A percentile compares a stretch with the other conserved stretches of the same genome.
phyloP scores from a whole-genome alignment of 2,797 vertebrate species.

The Botia almorhae region DNA sequence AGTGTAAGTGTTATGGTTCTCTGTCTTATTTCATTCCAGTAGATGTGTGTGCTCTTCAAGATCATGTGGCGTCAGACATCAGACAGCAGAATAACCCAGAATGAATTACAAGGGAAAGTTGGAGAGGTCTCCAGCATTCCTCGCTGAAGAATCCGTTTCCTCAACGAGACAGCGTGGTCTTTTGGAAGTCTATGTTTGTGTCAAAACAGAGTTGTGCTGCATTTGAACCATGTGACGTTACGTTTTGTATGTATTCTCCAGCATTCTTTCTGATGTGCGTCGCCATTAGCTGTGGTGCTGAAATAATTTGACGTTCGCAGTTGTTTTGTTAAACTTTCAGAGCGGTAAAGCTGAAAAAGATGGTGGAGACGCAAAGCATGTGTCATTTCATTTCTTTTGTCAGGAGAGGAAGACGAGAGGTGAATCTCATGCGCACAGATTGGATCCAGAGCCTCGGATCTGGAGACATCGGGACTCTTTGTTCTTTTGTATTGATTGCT shows the following conservation, averaged over 20 bases:
- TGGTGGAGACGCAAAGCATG: constrained; percentile 65
- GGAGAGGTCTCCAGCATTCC: constrained; percentile 8
- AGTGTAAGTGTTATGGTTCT: constrained; percentile 8
- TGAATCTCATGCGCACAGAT: constrained; percentile 47
- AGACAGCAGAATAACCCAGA: not conserved
- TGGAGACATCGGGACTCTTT: constrained; percentile 62
- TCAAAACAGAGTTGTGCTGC: not conserved
- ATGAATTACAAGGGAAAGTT: not conserved
- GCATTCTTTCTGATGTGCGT: not conserved
- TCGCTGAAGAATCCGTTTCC: constrained; percentile 40
- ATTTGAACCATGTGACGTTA: not conserved
- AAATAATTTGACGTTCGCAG: constrained; percentile 48
- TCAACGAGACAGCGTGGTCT: too few species aligned
- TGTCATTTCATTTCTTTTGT: constrained; percentile 42
- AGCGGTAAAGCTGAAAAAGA: constrained; percentile 66
- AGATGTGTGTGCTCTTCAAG: not conserved
- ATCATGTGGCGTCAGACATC: not conserved
- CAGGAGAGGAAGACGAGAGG: constrained; percentile 18
- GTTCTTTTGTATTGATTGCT: constrained; percentile 68
- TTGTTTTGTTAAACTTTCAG: constrained; percentile 60
- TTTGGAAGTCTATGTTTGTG: constrained; percentile 3
- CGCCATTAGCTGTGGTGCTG: constrained; percentile 5
- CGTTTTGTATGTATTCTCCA: not conserved
- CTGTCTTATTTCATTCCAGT: constrained; percentile 7
- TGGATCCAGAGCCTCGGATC: constrained; percentile 52